phyloP scores from a whole-genome alignment of 2,113 vertebrate species.

The Amblyornis subalaris region DNA sequence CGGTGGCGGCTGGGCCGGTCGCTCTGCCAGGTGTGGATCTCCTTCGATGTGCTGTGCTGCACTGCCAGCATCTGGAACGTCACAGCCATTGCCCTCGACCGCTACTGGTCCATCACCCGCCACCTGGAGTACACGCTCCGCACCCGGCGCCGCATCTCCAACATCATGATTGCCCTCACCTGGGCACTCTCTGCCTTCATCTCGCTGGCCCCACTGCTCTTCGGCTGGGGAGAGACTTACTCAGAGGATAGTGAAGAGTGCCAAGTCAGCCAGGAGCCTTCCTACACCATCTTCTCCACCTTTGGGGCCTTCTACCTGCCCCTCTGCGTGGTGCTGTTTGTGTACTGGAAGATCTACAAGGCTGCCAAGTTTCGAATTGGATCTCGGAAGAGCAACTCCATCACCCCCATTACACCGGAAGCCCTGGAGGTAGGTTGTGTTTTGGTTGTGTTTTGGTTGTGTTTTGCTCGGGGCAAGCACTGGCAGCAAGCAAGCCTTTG shows the following conservation, averaged over 20 bases:
- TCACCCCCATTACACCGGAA: slow-evolving; percentile 81
- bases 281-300: slow-evolving; percentile 94
- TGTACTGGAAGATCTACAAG: slow-evolving; percentile 99
- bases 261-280: slow-evolving; percentile 91
- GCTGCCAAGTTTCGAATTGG: slow-evolving; percentile 90
- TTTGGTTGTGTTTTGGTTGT: background rate
- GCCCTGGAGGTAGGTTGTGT: slow-evolving; percentile 75
- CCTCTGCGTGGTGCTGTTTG: slow-evolving; percentile 92
- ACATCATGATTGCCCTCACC: slow-evolving; percentile 89
- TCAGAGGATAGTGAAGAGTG: slow-evolving; percentile 81
- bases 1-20: slow-evolving; percentile 87
- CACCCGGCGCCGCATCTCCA: slow-evolving; percentile 85
- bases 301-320: slow-evolving; percentile 95
- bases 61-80: slow-evolving; percentile 99
- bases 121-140: slow-evolving; percentile 92
- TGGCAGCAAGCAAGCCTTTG: background rate
- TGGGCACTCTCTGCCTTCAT: slow-evolving; percentile 90
- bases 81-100: slow-evolving; percentile 91
- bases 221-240: slow-evolving; percentile 94
- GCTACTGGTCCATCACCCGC: slow-evolving; percentile 95
- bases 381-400: slow-evolving; percentile 84
- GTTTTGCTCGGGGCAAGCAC: background rate
- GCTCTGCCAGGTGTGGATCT: slow-evolving; percentile 92
- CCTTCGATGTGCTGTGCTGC: slow-evolving; percentile 93
- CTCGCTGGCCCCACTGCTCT: slow-evolving; percentile 88